Evolutionary conservation across 1,140 invertebrate species (phyloP).

Genomic region (Lasaia peninsularis): DNA sequence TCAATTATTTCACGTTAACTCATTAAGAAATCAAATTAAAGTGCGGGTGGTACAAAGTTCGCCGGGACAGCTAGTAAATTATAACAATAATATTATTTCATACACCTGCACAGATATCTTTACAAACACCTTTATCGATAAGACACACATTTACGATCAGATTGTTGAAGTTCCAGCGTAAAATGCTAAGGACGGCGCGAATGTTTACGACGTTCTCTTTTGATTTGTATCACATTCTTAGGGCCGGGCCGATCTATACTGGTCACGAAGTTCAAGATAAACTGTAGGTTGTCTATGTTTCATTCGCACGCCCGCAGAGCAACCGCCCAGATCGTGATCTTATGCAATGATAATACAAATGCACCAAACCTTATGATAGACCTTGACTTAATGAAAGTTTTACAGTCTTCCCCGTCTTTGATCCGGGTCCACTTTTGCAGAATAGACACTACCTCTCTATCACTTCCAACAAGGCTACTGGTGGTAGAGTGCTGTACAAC

Average conservation of each 20-base stretch:
- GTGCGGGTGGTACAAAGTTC: too few relatives aligned
- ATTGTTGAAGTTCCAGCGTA: not conserved
- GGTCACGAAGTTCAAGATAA: constrained; percentile 34
- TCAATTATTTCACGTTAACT: too few relatives aligned
- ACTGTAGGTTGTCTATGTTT: constrained; percentile 42
- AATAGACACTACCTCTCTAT: too few relatives aligned
- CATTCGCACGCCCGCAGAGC: constrained; percentile 54
- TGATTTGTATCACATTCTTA: constrained; percentile 2
- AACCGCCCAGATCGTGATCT: constrained; percentile 46
- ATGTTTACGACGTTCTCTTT: constrained; percentile 6
- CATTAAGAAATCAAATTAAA: too few relatives aligned
- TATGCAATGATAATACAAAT: constrained; percentile 59
- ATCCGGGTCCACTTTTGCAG: too few relatives aligned
- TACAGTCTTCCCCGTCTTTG: too few relatives aligned
- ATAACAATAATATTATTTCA: too few relatives aligned
- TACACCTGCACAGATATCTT: too few relatives aligned
- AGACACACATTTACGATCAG: not conserved
- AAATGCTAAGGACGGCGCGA: constrained; percentile 4
- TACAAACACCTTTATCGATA: not conserved
- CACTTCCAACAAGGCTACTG: too few relatives aligned
- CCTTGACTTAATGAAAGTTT: constrained; percentile 27
- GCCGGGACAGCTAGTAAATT: too few relatives aligned
- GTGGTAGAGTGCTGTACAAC: too few relatives aligned
- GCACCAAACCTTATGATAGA: constrained; percentile 37
- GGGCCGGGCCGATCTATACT: constrained; percentile 18